Base-by-base conservation (phyloP, 2,113 vertebrate genomes). In the Chrysemys picta region DNA sequence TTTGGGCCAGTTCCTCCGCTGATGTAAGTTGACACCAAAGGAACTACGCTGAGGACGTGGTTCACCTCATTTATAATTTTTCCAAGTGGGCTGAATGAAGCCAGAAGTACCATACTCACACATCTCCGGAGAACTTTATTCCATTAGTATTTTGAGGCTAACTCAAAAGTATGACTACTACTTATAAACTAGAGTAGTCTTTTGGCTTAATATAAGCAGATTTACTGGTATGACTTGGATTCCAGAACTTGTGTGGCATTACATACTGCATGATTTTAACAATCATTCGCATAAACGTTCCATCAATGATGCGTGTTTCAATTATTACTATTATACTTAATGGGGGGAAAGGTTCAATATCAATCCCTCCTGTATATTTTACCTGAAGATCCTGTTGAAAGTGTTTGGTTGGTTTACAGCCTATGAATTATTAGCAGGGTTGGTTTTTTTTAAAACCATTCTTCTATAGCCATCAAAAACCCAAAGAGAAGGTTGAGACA, bases 241-340 rank as follows among this genome's bases (percentile, higher is more conserved):
- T 80, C 85, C 49, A 52, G 78, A 92, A 49, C 76, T 79, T 38
- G 31, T 87, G 11, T 65, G 53, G 50, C 89, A 94, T 65, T 96
- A 84, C 95, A 93, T 96, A 95, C 96, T 86, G 57, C 75, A 47
- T 88, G 91, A 97, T 80, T 97, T 95, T 0, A 42, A 96, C 95
- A 95, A 96, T 92, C 95, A 96, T 94, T 95, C 96, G 88, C 87
- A 47, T 93, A 97, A 96, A 96, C 92, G 91, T 94, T 95, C 88
- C 95, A 91, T 96, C 95, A 96, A 88, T 96, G 95, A 93, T 79
- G 96, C 88, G 95, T 96, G 5, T 38, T 42, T 42, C n/a, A 97
- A 96, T 97, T 96, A 96, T 88, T 95, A 96, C 92, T 95, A 95
- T 93, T 94, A 95, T 91, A 96, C 96, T 96, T 94, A 97, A 95